Conservation (phyloP, 2,797 vertebrate genomes). For the Garrulus glandarius region DNA sequence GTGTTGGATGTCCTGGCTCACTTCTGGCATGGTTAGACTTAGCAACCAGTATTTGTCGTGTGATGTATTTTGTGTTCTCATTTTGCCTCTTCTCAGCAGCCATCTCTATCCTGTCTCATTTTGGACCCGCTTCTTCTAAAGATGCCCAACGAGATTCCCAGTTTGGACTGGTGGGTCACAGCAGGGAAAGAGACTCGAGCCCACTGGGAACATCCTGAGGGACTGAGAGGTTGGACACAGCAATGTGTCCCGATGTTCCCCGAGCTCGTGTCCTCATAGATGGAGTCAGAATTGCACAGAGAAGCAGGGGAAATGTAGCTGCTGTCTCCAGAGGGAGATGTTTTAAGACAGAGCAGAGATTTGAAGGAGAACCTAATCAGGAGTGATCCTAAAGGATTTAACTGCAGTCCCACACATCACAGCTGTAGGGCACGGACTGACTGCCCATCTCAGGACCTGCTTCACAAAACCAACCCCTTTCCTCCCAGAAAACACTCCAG, state of each 20-base stretch:
- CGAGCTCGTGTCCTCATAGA: background rate
- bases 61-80: background rate
- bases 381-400: background rate
- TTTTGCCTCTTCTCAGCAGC: background rate
- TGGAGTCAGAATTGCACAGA: background rate
- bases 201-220: background rate
- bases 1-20: background rate
- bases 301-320: background rate
- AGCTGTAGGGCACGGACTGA: rapidly evolving
- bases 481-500: background rate
- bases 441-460: background rate
- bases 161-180: background rate
- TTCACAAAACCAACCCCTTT: background rate
- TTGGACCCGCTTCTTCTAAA: background rate
- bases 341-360: background rate
- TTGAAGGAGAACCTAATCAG: background rate
- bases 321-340: background rate
- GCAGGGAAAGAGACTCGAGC: background rate
- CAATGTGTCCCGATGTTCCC: background rate
- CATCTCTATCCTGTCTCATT: background rate
- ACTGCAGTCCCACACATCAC: rapidly evolving
- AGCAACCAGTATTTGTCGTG: background rate
- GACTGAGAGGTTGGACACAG: background rate
- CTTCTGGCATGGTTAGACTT: background rate
- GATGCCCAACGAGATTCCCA: background rate